Base-by-base conservation (phyloP, 1,140 invertebrate species). In the Bombus waltoni region DNA sequence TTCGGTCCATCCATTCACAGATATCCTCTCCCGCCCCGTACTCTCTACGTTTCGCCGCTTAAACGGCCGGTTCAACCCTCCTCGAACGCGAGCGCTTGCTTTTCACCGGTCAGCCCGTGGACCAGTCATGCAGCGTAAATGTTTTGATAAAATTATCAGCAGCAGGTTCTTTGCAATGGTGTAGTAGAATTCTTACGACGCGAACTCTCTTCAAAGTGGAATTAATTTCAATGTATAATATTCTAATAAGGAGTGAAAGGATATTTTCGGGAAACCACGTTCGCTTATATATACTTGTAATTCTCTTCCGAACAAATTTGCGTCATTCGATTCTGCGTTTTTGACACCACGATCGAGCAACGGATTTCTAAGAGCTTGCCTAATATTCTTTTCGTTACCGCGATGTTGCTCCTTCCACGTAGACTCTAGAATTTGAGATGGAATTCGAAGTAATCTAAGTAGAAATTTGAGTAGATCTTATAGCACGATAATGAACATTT, bases 1-100 rank as follows among this genome's bases (percentile, higher is more conserved):
- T 88, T 68, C 79, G 68, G 53, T 89, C 62, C 47, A 87, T 83
- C 90, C 92, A 92, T 93, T 92, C 91, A 92, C 87, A 84, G 81
- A 87, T 88, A 81, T 68, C 77, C 78, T 84, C 83, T 75, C 88
- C 75, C 5, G 0, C 15, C 13, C 53, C 25, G 1, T 9, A 8
- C 28, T 25, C 57, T 13, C 3, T 10, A 25, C 44, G 32, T 78
- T 81, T 89, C 75, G 66, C 73, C 47, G 65, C 73, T 84, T 59
- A 76, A 87, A 85, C 82, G 40, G 65, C 40, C 53, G 65, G 62
- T 70, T 85, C 86, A 59, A 82, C 75, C 77, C 83, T 88, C 87
- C 82, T 79, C 87, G 79, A 90, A 86, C 85, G 66, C 74, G 81
- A 81, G 11, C 44, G 57, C 32, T 74, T n/a, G 25, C 13, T 59